Percentiles rank a stretch among this genome's conserved stretches.
Evolutionary conservation across 2,113 vertebrate genomes (phyloP).

Genomic region (Octodon degus): DNA sequence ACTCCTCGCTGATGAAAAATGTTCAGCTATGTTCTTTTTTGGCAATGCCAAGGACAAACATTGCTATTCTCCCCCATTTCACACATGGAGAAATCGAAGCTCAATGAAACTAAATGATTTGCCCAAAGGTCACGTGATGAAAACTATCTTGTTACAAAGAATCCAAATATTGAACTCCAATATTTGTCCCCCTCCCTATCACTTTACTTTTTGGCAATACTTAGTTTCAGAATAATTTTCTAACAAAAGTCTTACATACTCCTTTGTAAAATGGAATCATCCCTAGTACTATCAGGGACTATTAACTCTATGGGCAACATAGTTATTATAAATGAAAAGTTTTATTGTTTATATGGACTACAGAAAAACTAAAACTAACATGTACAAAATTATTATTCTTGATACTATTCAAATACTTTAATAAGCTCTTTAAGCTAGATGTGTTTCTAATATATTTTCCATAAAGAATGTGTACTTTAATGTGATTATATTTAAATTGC

Average conservation of each 20-base stretch:
- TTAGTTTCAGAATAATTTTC: neutral
- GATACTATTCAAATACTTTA: neutral
- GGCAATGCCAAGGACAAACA: neutral
- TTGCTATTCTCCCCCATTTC: neutral
- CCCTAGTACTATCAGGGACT: neutral
- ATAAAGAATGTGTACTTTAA: neutral
- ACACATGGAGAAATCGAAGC: neutral
- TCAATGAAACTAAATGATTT: neutral
- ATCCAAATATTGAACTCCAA: neutral
- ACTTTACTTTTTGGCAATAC: neutral
- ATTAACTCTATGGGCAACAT: neutral
- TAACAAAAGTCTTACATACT: neutral
- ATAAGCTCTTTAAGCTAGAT: neutral
- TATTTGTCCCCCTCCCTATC: neutral
- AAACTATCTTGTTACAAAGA: neutral
- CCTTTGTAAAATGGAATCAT: neutral
- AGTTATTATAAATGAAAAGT: neutral
- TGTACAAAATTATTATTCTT: slow-evolving; percentile 29
- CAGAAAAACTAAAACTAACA: neutral
- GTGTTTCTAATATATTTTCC: neutral
- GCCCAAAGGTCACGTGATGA: neutral
- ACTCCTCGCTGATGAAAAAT: neutral
- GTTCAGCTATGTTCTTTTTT: neutral
- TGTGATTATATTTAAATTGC: neutral
- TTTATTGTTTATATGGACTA: neutral